Percentiles rank a stretch among this genome's conserved stretches.
Conservation (phyloP, 1,140 invertebrate species). For the Panulirus ornatus region DNA sequence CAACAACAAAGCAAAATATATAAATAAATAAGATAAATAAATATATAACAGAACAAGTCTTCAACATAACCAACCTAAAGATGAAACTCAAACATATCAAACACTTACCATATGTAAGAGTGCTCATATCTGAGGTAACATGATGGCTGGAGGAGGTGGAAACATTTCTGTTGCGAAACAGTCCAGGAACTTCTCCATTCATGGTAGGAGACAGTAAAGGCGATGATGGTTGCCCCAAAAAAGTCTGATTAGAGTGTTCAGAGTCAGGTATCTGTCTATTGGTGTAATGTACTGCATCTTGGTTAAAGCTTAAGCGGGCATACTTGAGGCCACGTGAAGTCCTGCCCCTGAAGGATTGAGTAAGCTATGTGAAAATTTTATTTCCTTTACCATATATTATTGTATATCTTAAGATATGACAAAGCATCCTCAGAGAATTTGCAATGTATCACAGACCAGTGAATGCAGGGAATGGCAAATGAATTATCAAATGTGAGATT, state of each 20-base stretch:
- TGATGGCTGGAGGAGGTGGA: conserved; percentile 36
- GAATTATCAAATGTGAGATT: no score
- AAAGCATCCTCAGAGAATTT: no score
- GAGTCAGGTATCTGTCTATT: not conserved
- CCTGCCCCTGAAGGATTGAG: conserved; percentile 23
- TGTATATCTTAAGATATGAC: no score
- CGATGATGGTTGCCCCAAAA: not conserved
- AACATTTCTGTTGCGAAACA: conserved; percentile 2
- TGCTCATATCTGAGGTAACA: conserved; percentile 53
- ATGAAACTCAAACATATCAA: no score
- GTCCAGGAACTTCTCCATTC: not conserved
- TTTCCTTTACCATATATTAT: no score
- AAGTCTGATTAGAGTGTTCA: not conserved
- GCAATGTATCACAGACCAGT: no score
- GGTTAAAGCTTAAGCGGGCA: conserved; percentile 48
- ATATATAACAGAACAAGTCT: no score
- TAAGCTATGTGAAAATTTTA: no score
- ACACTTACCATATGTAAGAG: conserved; percentile 24
- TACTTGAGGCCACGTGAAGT: conserved; percentile 43
- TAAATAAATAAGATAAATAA: not conserved
- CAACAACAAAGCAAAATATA: no score
- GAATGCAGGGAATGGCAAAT: no score
- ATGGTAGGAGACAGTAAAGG: not conserved
- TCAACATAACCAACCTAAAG: no score
- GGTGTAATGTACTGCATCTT: conserved; percentile 25